Evolutionary conservation across 30 jellyfish, hydroid and myxozoan genomes (phyloP).

Genomic region (Hydractinia echinata): DNA sequence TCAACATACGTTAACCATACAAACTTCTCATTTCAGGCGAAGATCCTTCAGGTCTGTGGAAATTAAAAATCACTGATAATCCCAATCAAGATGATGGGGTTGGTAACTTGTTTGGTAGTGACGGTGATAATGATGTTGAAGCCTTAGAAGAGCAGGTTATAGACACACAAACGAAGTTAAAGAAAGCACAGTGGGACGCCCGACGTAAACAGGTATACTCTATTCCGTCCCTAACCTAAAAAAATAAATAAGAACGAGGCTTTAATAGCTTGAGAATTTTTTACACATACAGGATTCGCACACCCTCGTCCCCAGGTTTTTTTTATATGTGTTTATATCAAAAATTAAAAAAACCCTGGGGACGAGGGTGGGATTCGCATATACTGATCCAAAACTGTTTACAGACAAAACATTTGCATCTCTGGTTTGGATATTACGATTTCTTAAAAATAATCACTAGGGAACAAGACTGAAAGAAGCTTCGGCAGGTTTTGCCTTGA

Average conservation of each 20-base stretch:
- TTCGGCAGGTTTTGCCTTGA: too few relatives aligned
- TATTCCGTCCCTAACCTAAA: not conserved
- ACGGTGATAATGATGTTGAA: slow-evolving; percentile 82
- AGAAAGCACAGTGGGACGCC: slow-evolving; percentile 71
- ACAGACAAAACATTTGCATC: not conserved
- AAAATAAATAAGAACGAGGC: not conserved
- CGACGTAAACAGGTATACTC: slow-evolving; percentile 60
- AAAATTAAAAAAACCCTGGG: too few relatives aligned
- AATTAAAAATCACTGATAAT: slow-evolving; percentile 74
- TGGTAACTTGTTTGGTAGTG: slow-evolving; percentile 34
- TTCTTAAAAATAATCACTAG: too few relatives aligned
- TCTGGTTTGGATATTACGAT: too few relatives aligned
- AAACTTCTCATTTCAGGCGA: slow-evolving; percentile 59
- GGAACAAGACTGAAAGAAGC: too few relatives aligned
- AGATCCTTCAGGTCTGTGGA: slow-evolving; percentile 91
- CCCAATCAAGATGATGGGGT: slow-evolving; percentile 66
- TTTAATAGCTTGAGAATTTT: not conserved
- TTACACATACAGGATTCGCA: not conserved
- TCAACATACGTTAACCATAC: too few relatives aligned
- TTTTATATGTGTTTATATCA: too few relatives aligned
- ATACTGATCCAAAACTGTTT: not conserved
- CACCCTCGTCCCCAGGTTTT: too few relatives aligned
- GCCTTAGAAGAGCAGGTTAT: slow-evolving; percentile 89
- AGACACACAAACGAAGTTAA: slow-evolving; percentile 73
- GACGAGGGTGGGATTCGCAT: too few relatives aligned